Evolutionary conservation across 2,797 vertebrate species (phyloP), one percentile per base, ranked within the genome.

Genomic region (Tadarida brasiliensis): DNA sequence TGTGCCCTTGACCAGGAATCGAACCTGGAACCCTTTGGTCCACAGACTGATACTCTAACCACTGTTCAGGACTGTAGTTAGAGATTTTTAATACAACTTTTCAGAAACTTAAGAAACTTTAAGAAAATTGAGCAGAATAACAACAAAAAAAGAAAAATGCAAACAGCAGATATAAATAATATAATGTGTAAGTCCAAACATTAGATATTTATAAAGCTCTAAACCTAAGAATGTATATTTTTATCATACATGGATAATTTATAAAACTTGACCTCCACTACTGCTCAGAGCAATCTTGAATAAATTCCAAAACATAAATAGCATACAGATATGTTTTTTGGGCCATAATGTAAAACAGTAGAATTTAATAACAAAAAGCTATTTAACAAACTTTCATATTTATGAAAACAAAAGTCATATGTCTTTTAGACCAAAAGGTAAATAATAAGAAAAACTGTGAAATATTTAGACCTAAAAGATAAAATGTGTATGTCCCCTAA

Each of bases 321-420:
- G n/a, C 30, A 59, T 51, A 67, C 39, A 67, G 35, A 74, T 86
- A 87, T 57, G 20, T 74, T 82, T 59, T 59, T 81, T 81, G 81
- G 89, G 67, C 39, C 49, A 49, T 39, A 87, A 91, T 56, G 67
- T 14, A 65, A 87, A 67, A 51, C 67, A 81, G 87, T 73, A 65
- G n/a, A 91, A 86, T 73, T 54, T 80, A 44, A 90, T 44, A 78
- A 57, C 47, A 85, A 61, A 87, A 61, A 78, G 5, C 35, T 51
- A 65, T 11, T 14, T 67, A 91, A 91, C 17, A 56, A 71, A 73
- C 91, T 86, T 65, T 80, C 26, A 30, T 11, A 80, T 56, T 94
- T 70, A 91, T 47, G 11, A 35, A 94, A 80, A 80, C 33, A 85
- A 85, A 90, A 90, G 77, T 85, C n/a, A 70, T 16, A 67, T 57